Base-by-base conservation (phyloP, 2,888 invertebrate genomes). In the Troilus luridus region DNA sequence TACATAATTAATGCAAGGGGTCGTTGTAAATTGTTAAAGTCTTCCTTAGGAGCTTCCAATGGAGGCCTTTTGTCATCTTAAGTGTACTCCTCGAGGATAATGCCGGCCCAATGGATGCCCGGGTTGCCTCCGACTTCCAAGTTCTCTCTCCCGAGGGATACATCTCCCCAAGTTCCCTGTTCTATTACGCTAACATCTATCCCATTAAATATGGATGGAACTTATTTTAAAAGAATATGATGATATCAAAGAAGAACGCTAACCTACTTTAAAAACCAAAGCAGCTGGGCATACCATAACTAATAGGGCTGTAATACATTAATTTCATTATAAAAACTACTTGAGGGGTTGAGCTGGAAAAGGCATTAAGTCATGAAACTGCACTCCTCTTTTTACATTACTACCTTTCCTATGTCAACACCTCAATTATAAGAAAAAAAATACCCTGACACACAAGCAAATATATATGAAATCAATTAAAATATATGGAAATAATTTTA, bases 1-100 rank as follows among this genome's bases (percentile, higher is more conserved):
- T 85, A 85, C 85, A 85, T 85, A 85, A 85, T 85, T 85, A 85
- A 85, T 85, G 85, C 85, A 85, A 85, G n/a, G 85, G 56, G 56
- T 85, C 85, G 56, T 58, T 85, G 85, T 85, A 85, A 85, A 85
- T 85, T 58, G 85, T 58, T 85, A 85, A 85, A 85, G 85, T 56
- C 56, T 85, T 85, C 85, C 85, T 85, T 85, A 56, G 85, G 56
- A 85, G 85, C 85, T 58, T 85, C 56, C 85, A 85, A 85, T 56
- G 85, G 54, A 85, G 85, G 85, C n/a, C 56, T 85, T 85, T 85
- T 85, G 85, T 85, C 85, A 85, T 85, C 85, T 85, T 85, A 85
- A 85, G 85, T 85, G 85, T 85, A 19, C 56, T 58, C 85, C 56
- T 56, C 1, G 11, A 85, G 85, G 56, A 85, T 56, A 85, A 85